phyloP scores from a whole-genome alignment of 2,113 vertebrate species.

The Sminthopsis crassicaudata region DNA sequence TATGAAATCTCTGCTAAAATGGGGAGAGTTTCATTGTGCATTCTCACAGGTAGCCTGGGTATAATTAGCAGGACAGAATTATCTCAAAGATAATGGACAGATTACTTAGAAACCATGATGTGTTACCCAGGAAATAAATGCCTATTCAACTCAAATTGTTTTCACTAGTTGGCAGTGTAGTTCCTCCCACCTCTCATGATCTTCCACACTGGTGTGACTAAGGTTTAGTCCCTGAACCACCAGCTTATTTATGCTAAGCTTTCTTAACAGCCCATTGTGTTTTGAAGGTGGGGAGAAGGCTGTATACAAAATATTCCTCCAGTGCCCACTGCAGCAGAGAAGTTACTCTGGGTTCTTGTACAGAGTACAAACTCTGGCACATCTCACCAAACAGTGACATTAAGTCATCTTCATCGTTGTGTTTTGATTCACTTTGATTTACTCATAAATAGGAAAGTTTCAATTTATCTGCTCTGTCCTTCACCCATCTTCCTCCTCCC shows the following conservation, averaged over 20 bases:
- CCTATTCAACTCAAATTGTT: not conserved
- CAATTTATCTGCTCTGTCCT: not conserved
- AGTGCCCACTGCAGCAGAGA: too few relatives aligned
- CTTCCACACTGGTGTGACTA: not conserved
- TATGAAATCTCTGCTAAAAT: not conserved
- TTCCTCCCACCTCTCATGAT: conserved; percentile 14
- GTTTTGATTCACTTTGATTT: not conserved
- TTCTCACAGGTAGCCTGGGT: not conserved
- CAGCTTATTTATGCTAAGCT: too few relatives aligned
- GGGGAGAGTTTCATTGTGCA: not conserved
- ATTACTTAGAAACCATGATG: not conserved
- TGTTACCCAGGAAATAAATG: not conserved
- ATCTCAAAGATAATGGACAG: not conserved
- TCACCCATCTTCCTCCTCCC: not conserved
- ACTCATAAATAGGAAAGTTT: not conserved
- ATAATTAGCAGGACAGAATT: not conserved
- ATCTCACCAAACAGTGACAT: too few relatives aligned
- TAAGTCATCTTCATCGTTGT: too few relatives aligned
- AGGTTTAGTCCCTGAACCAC: too few relatives aligned
- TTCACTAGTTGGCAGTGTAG: not conserved
- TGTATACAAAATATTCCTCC: too few relatives aligned
- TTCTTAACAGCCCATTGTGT: too few relatives aligned
- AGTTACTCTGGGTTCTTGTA: too few relatives aligned
- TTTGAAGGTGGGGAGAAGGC: too few relatives aligned
- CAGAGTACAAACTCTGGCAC: too few relatives aligned